Percentiles rank a stretch among this genome's conserved stretches.
Conservation (phyloP, 2,113 vertebrate genomes). For the Mellivora capensis region DNA sequence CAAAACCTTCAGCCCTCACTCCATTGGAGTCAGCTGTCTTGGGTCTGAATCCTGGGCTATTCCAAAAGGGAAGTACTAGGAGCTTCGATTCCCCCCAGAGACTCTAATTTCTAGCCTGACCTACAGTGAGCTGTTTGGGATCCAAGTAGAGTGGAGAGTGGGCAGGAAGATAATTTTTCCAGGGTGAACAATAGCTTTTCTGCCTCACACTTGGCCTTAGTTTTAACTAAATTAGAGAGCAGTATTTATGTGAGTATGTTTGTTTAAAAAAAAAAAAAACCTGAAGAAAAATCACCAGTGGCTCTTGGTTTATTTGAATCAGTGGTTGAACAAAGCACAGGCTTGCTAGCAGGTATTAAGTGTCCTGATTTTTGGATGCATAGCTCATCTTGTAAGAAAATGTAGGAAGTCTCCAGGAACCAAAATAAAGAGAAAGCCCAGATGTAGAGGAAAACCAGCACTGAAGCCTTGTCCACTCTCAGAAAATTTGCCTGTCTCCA, state of each 20-base stretch:
- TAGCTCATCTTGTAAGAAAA: neutral
- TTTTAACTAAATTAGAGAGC: constrained; percentile 25
- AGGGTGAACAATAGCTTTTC: neutral
- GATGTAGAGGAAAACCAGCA: neutral
- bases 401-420: neutral
- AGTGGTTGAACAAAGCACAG: neutral
- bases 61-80: neutral
- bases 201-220: neutral
- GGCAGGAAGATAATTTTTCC: neutral
- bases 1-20: neutral
- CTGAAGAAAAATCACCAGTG: neutral
- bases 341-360: neutral
- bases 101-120: neutral
- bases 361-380: neutral
- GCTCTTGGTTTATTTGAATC: neutral
- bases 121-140: neutral
- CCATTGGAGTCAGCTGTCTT: neutral
- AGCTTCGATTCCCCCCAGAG: neutral
- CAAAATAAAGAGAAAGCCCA: neutral
- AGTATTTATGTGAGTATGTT: neutral
- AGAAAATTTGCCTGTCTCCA: neutral
- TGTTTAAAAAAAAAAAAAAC: neutral
- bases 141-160: neutral
- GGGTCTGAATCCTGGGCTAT: neutral
- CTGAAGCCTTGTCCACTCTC: neutral